Evolutionary conservation across 2,888 invertebrate species (phyloP).

Genomic region (Helobdella robusta): DNA sequence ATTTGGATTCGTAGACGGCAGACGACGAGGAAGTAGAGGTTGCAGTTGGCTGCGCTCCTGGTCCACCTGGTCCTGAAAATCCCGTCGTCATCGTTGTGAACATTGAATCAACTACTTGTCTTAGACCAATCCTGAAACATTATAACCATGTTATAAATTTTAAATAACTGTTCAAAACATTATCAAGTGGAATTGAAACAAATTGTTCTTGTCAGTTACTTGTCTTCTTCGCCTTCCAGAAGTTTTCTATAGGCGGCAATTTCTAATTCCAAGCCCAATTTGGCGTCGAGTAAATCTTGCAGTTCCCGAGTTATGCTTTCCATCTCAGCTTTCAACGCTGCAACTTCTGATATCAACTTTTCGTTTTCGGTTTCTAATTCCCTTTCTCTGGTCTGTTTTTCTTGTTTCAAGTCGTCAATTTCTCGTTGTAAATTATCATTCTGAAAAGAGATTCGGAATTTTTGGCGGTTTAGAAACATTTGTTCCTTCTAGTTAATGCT

Average conservation of each 20-base stretch:
- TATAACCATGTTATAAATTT: neutral
- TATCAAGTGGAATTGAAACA: too few species aligned
- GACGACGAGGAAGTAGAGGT: too few species aligned
- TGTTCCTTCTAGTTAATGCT: neutral
- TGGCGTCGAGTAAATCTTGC: constrained; percentile 50
- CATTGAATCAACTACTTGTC: constrained; percentile 30
- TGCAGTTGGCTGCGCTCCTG: neutral
- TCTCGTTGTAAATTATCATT: constrained; percentile 52
- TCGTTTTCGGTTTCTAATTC: constrained; percentile 50
- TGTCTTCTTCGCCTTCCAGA: constrained; percentile 54
- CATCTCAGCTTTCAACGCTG: constrained; percentile 46
- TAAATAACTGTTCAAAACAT: too few species aligned
- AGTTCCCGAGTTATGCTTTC: constrained; percentile 49
- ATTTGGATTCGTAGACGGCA: too few species aligned
- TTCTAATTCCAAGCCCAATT: constrained; percentile 54
- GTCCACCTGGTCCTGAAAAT: neutral
- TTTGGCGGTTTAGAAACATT: neutral
- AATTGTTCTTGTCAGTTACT: constrained; percentile 40
- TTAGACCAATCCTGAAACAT: constrained; percentile 19
- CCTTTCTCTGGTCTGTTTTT: constrained; percentile 51
- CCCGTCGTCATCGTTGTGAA: constrained; percentile 24
- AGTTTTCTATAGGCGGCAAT: constrained; percentile 55
- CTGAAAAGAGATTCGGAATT: constrained; percentile 36
- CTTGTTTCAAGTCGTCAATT: constrained; percentile 51
- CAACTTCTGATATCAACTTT: constrained; percentile 43